These are phyloP conservation scores for Spodoptera exigua DNA, from an alignment of 2,888 invertebrate genomes.

Conservation along the genomic window DNA sequence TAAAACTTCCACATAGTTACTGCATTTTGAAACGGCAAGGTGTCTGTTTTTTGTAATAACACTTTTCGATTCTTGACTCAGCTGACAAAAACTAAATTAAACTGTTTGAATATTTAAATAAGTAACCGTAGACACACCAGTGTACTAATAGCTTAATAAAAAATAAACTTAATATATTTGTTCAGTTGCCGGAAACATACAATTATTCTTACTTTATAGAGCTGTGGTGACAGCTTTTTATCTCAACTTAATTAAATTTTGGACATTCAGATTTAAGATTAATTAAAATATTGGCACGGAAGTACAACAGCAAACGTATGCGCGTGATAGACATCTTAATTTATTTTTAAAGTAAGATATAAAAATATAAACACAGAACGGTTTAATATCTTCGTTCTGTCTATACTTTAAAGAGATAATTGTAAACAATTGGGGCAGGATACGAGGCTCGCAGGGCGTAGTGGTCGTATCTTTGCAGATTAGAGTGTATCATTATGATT, in stretches of 20 bases:
- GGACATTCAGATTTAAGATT: slow-evolving; percentile 50
- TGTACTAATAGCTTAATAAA: too few species aligned
- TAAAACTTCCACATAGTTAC: too few species aligned
- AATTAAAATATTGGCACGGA: slow-evolving; percentile 49
- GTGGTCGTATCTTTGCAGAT: slow-evolving; percentile 61
- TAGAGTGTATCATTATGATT: slow-evolving; percentile 79
- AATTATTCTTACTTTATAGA: slow-evolving; percentile 44
- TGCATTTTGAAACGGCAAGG: too few species aligned
- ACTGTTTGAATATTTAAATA: too few species aligned
- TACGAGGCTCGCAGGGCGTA: slow-evolving; percentile 43
- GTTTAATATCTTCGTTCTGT: slow-evolving; percentile 18
- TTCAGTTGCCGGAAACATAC: slow-evolving; percentile 20
- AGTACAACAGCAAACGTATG: slow-evolving; percentile 38
- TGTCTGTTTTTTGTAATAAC: too few species aligned
- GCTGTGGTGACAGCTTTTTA: slow-evolving; percentile 44
- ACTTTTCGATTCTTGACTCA: too few species aligned
- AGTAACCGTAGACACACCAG: too few species aligned
- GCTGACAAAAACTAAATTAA: too few species aligned
- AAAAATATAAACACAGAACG: slow-evolving; percentile 23
- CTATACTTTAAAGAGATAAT: slow-evolving; percentile 45
- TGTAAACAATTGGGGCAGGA: slow-evolving; percentile 50
- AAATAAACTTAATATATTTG: neutral
- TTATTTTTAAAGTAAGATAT: slow-evolving; percentile 38
- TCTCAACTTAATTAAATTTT: slow-evolving; percentile 49
- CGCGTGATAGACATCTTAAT: slow-evolving; percentile 40